Evolutionary conservation across 2,888 invertebrate species (phyloP).

Genomic region (Nasonovia ribisnigri): DNA sequence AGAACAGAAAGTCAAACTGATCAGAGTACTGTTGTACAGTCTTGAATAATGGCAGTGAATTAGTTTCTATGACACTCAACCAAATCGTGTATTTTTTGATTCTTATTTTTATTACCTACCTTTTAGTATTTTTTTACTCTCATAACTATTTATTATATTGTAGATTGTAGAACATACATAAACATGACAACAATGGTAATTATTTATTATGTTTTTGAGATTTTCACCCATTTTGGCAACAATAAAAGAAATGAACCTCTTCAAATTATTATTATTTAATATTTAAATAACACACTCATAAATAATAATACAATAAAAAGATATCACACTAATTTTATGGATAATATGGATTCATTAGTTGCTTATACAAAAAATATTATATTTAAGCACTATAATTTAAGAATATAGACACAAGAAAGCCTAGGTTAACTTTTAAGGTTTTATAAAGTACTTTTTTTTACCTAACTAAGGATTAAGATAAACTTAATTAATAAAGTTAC

Average conservation of each 20-base stretch:
- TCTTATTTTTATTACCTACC: background rate
- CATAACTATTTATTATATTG: background rate
- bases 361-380: background rate
- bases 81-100: background rate
- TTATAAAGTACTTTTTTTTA: background rate
- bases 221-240: background rate
- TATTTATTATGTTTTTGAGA: background rate
- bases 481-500: background rate
- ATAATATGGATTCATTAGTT: background rate
- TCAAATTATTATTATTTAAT: background rate
- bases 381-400: background rate
- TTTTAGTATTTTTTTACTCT: background rate
- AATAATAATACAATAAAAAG: background rate
- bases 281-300: background rate
- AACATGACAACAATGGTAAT: background rate
- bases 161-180: background rate
- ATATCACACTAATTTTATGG: background rate
- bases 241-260: background rate
- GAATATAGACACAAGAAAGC: background rate
- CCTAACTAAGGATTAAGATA: background rate
- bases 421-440: background rate
- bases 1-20: background rate
- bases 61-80: background rate
- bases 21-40: background rate
- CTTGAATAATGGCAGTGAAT: background rate